Conservation (phyloP, 2,888 invertebrate genomes). For the Volucella bombylans region DNA sequence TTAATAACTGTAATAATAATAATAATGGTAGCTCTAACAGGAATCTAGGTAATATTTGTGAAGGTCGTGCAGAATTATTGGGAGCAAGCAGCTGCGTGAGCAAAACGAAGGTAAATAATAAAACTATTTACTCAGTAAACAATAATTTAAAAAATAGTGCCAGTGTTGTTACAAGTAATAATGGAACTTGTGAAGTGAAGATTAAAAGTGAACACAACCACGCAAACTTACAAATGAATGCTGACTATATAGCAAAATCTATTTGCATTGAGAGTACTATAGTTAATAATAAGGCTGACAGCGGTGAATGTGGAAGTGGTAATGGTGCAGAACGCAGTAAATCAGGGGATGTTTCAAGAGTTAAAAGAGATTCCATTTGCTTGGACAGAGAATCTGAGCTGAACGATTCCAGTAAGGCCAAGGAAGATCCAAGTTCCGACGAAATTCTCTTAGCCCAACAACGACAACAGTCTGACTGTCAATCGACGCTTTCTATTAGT, state of each 20-base stretch:
- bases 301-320: slow-evolving; percentile 75
- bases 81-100: slow-evolving; percentile 26
- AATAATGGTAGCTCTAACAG: slow-evolving; percentile 60
- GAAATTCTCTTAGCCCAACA: slow-evolving; percentile 46
- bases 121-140: slow-evolving; percentile 75
- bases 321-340: slow-evolving; percentile 72
- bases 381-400: slow-evolving; percentile 19
- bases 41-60: slow-evolving; percentile 74
- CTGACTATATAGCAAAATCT: slow-evolving; percentile 83
- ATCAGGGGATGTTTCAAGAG: slow-evolving; percentile 76
- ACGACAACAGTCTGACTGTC: slow-evolving; percentile 34
- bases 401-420: slow-evolving; percentile 14
- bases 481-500: slow-evolving; percentile 1
- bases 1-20: slow-evolving; percentile 82
- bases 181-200: slow-evolving; percentile 78
- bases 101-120: slow-evolving; percentile 80
- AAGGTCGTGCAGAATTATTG: slow-evolving; percentile 22
- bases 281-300: slow-evolving; percentile 76
- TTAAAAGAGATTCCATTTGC: slow-evolving; percentile 19
- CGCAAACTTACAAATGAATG: slow-evolving; percentile 76
- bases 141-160: slow-evolving; percentile 79
- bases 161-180: slow-evolving; percentile 58
- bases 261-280: slow-evolving; percentile 77
- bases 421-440: too few relatives aligned
- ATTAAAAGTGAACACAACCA: slow-evolving; percentile 82